These are phyloP conservation scores for Akabosia matsudoensis DNA, from an alignment of 1,140 invertebrate genomes.

Conservation along the genomic window DNA sequence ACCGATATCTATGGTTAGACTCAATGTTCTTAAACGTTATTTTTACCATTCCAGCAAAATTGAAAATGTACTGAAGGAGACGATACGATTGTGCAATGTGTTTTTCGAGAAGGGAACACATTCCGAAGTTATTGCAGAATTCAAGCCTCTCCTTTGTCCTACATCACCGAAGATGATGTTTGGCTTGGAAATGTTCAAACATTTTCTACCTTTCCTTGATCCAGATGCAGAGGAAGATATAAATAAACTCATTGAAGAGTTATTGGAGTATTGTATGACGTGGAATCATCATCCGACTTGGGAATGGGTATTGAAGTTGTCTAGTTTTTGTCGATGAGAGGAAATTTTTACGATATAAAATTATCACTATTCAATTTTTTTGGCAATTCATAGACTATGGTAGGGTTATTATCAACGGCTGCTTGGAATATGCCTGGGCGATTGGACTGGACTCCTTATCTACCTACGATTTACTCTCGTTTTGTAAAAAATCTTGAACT, in stretches of 20 bases:
- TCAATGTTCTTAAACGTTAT: neutral
- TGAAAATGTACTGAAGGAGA: conserved; percentile 37
- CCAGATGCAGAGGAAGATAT: conserved; percentile 64
- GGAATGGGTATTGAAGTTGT: conserved; percentile 62
- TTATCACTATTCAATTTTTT: too few relatives aligned
- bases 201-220: conserved; percentile 73
- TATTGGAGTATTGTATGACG: conserved; percentile 52
- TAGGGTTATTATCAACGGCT: conserved; percentile 69
- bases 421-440: conserved; percentile 74
- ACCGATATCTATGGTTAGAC: conserved; percentile 10
- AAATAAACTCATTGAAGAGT: conserved; percentile 67
- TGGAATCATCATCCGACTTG: conserved; percentile 68
- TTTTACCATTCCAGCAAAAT: conserved; percentile 32
- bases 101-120: conserved; percentile 58
- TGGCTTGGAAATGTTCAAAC: conserved; percentile 63
- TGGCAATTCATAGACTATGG: conserved; percentile 60
- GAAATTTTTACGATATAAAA: neutral
- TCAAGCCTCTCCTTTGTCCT: conserved; percentile 71
- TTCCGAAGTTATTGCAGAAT: conserved; percentile 81
- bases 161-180: conserved; percentile 61
- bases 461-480: conserved; percentile 76
- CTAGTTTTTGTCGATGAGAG: conserved; percentile 30
- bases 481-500: conserved; percentile 73
- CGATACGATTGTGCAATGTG: conserved; percentile 33
- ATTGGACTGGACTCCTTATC: conserved; percentile 80